Percentiles rank a stretch among this genome's conserved stretches.
These are phyloP conservation scores for Halesus radiatus DNA, from an alignment of 1,140 invertebrate species.

Conservation along the genomic window DNA sequence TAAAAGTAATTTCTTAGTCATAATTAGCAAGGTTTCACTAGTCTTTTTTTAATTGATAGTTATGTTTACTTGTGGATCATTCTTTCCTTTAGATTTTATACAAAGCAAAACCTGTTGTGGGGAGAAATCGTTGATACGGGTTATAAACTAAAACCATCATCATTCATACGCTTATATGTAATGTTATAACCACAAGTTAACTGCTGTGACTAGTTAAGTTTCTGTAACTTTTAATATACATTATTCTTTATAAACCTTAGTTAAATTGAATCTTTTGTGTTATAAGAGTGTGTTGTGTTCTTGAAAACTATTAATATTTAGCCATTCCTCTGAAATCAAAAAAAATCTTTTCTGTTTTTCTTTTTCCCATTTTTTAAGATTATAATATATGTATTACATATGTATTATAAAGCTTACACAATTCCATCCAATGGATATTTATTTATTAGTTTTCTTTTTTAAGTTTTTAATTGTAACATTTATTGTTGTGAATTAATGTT, in stretches of 20 bases:
- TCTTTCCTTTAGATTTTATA: too few relatives aligned
- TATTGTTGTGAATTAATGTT: not conserved
- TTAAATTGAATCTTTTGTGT: not conserved
- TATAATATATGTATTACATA: not conserved
- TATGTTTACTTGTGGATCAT: too few relatives aligned
- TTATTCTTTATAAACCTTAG: constrained; percentile 19
- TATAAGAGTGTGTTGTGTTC: constrained; percentile 17
- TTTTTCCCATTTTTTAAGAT: too few relatives aligned
- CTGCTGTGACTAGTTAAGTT: constrained; percentile 46
- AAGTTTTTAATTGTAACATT: not conserved
- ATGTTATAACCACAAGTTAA: constrained; percentile 35
- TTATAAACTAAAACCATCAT: not conserved
- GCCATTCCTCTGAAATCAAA: constrained; percentile 12
- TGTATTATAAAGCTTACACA: not conserved
- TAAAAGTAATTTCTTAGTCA: not conserved
- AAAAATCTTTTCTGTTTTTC: too few relatives aligned
- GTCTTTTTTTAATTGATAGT: too few relatives aligned
- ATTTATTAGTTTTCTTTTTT: not conserved
- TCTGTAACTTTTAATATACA: constrained; percentile 26
- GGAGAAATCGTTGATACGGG: not conserved
- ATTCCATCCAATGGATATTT: not conserved
- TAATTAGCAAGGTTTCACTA: not conserved
- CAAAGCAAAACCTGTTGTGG: not conserved
- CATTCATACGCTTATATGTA: constrained; percentile 37
- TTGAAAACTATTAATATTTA: not conserved